Base-by-base conservation (phyloP, 2,113 vertebrate species). In the Colistium nudipinnis region DNA sequence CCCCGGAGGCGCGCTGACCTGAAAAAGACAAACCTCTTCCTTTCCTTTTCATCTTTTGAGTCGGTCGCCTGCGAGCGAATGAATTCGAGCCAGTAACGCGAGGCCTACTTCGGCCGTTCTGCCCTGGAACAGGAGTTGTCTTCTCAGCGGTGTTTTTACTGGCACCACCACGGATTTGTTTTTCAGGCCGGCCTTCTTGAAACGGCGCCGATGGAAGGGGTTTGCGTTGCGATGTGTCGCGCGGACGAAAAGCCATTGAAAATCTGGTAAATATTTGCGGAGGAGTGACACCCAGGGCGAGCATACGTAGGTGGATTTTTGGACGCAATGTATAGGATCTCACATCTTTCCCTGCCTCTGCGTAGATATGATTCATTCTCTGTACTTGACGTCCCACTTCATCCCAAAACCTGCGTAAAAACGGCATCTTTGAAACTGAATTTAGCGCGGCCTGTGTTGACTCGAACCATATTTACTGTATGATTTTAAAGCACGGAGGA, bases 1-100 rank as follows among this genome's bases (percentile, higher is more conserved):
- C 91, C 89, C 91, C 63, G 60, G 89, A 92, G 90, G 87, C 63
- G 79, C 70, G 76, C 65, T 91, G 90, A 91, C 90, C 91, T 91
- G 86, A 65, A 91, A 91, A 90, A 89, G 75, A 89, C 87, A 81
- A 88, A 87, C 77, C 74, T 67, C 80, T 76, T 35, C 61, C 48
- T 80, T 77, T 67, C 74, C 62, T 48, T 80, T 92, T 92, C 83
- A 90, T 90, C 86, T 89, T 82, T 51, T 66, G 70, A 84, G 77
- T 87, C 83, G 72, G 82, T 73, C 82, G n/a, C 70, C 80, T 86
- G 78, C 84, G 74, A 78, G 82, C 44, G 49, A 78, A 84, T 80
- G 59, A 73, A 86, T 84, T 62, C 69, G 61, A 78, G 82, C 74
- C 77, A 83, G 59, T 76, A 83, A 71, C 25, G 69, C 1, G 13